Base-by-base conservation (phyloP, 1,140 invertebrate genomes). In the Homarus americanus region DNA sequence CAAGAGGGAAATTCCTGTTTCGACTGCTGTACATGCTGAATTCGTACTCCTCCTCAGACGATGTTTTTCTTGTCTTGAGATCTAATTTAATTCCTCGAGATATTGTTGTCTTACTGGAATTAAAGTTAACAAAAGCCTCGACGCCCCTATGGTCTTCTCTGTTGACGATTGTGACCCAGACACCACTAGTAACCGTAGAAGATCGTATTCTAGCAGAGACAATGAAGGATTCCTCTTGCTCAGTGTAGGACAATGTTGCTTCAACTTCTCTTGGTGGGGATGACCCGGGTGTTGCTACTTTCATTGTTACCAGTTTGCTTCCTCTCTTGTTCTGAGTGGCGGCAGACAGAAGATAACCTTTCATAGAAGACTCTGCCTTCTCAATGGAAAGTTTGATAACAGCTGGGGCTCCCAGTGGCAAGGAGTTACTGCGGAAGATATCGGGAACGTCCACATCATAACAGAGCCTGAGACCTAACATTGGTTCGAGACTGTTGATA, bases 361-460 rank as follows among this genome's bases (percentile, higher is more conserved):
- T 78, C 36, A 90, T 75, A 20, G 88, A 83, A 5, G 80, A n/a
- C 17, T 90, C 63, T 9, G 44, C 44, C 34, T 90, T 90, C 28
- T 82, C 72, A 28, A 90, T 3, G 40, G 73, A 75, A 0, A 90
- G 24, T 28, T 36, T 90, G 20, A 40, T 66, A 9, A 58, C 9
- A 15, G 72, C 20, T 12, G 79, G 66, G 10, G 79, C 17, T 10
- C 78, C 66, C 2, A 90, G 69, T 15, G 87, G 87, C 17, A 90
- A 49, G 32, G 40, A 41, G 44, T 53, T 83, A 40, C 69, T 82
- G 36, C 24, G 79, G 66, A 82, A 73, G 40, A 83, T 58, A 58
- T 90, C 80, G 7, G 87, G 79, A 0, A 90, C 36, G 69, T 90
- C 34, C 41, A 90, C 24, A 24, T 75, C 80, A 73, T 90, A 90